These are phyloP conservation scores for Silurus lanzhouensis DNA, from an alignment of 2,797 vertebrate genomes.

Conservation along the genomic window DNA sequence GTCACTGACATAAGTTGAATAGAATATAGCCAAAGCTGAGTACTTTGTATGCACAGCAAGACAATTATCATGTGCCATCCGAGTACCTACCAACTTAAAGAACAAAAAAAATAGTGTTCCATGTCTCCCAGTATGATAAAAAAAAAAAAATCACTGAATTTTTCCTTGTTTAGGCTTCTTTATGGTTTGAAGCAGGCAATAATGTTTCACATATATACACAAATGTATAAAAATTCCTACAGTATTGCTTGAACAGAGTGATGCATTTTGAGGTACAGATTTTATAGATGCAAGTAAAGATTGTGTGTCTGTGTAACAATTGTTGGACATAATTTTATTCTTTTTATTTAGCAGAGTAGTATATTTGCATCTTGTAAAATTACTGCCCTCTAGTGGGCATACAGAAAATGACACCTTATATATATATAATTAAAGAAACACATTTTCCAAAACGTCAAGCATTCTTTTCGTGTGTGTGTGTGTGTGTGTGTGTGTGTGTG, in stretches of 20 bases:
- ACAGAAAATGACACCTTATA: not conserved
- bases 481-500: too few relatives aligned
- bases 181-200: not conserved
- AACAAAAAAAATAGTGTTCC: not conserved
- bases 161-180: not conserved
- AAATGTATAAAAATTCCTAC: not conserved
- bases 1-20: not conserved
- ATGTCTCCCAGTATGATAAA: not conserved
- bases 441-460: not conserved
- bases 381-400: slow-evolving; percentile 52
- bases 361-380: not conserved
- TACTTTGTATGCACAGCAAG: not conserved
- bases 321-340: not conserved
- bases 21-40: not conserved
- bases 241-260: not conserved
- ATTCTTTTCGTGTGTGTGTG: not conserved
- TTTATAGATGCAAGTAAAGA: too few relatives aligned
- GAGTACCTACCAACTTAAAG: not conserved
- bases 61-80: not conserved
- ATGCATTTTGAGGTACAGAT: not conserved
- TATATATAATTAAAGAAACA: not conserved
- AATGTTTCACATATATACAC: not conserved
- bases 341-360: not conserved
- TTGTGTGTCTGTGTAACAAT: not conserved
- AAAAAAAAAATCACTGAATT: not conserved